A percentile compares a stretch with the other conserved stretches of the same genome.
phyloP scores from a whole-genome alignment of 1,140 invertebrate species.

The Drosophila azteca region DNA sequence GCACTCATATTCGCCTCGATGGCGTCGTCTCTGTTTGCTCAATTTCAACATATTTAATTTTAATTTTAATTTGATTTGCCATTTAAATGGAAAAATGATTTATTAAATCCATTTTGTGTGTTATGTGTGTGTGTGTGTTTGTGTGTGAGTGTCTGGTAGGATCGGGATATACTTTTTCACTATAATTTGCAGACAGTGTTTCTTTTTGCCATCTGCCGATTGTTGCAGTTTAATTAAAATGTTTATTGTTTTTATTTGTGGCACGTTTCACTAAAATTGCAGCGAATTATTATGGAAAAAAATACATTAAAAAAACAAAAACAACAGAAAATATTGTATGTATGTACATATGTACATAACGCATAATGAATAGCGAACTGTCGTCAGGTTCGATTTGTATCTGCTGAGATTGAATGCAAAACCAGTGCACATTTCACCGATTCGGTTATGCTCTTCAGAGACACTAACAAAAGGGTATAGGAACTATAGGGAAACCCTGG shows the following conservation, averaged over 20 bases:
- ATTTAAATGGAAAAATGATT: conserved; percentile 61
- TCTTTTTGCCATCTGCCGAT: conserved; percentile 23
- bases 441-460: too few species aligned
- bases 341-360: conserved; percentile 9
- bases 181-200: conserved; percentile 9
- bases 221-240: conserved; percentile 76
- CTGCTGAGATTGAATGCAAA: conserved; percentile 25
- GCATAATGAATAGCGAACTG: conserved; percentile 23
- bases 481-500: too few species aligned
- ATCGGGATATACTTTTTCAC: background rate
- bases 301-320: too few species aligned
- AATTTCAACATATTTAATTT: conserved; percentile 64
- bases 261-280: conserved; percentile 43
- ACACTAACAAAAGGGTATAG: too few species aligned
- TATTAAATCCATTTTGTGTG: conserved; percentile 41
- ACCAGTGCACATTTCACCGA: too few species aligned
- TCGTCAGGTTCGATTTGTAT: conserved; percentile 36
- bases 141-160: too few species aligned
- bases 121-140: background rate
- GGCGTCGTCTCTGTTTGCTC: conserved; percentile 25
- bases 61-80: conserved; percentile 71
- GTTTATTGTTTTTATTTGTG: conserved; percentile 66
- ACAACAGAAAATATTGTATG: background rate
- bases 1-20: too few species aligned
- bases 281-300: conserved; percentile 30